Conservation (phyloP, 64 coral and sea anemone genomes). For the Actinia equina region DNA sequence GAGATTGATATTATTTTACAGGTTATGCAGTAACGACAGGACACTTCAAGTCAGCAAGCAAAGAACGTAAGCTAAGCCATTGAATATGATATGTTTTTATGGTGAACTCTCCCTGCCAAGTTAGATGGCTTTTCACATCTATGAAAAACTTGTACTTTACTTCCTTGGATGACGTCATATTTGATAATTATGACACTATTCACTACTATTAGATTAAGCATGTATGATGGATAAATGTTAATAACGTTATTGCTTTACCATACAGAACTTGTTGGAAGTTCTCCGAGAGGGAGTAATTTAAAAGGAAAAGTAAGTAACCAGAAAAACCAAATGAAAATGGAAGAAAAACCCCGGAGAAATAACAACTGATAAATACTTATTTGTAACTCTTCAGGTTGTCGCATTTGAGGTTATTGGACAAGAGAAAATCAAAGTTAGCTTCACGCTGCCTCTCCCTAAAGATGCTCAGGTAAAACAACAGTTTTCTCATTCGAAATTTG, state of each 20-base stretch:
- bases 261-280: slow-evolving; percentile 47
- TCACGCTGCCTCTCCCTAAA: slow-evolving; percentile 1
- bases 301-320: slow-evolving; percentile 35
- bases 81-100: not conserved
- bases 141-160: too few species aligned
- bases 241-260: not conserved
- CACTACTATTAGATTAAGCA: too few species aligned
- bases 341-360: not conserved
- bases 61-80: slow-evolving; percentile 9
- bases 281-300: slow-evolving; percentile 11
- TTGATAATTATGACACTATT: too few species aligned
- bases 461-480: not conserved
- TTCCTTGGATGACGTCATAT: too few species aligned
- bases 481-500: not conserved
- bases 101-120: not conserved
- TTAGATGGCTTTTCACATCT: not conserved
- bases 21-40: slow-evolving; percentile 18
- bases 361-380: not conserved
- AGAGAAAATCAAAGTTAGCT: slow-evolving; percentile 31
- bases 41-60: not conserved
- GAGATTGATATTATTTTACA: not conserved
- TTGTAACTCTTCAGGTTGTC: not conserved
- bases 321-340: not conserved
- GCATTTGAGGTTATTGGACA: slow-evolving; percentile 22
- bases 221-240: not conserved